A percentile compares a stretch with the other conserved stretches of the same genome.
Conservation (phyloP, 2,888 invertebrate genomes). For the Lamellibrachia satsuma region DNA sequence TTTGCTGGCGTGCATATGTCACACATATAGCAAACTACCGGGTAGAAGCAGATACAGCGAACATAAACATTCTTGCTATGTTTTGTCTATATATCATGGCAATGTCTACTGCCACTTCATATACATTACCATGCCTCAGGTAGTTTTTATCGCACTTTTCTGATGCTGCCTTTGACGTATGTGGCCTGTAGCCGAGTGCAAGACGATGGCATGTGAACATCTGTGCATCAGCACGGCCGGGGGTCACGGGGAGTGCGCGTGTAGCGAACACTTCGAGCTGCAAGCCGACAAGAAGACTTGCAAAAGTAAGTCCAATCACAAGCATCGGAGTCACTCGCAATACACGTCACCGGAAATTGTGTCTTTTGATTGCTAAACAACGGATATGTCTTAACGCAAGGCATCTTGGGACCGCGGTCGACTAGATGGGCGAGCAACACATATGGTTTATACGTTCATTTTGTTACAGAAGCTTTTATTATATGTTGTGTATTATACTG, state of each 20-base stretch:
- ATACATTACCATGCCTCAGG: background rate
- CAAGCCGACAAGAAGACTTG: slow-evolving; percentile 25
- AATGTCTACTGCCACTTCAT: background rate
- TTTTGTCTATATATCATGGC: background rate
- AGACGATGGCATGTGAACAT: slow-evolving; percentile 35
- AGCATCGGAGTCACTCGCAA: no score
- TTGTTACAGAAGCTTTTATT: no score
- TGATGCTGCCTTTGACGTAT: background rate
- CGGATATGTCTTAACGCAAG: no score
- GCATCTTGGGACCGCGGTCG: no score
- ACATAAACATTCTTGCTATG: background rate
- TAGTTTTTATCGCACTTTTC: background rate
- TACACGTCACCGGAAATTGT: no score
- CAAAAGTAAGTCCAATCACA: slow-evolving; percentile 22
- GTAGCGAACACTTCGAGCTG: slow-evolving; percentile 32
- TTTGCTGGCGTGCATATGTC: background rate
- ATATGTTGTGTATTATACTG: no score
- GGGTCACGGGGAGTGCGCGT: slow-evolving; percentile 33
- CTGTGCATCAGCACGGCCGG: slow-evolving; percentile 36
- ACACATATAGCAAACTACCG: background rate
- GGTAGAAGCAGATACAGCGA: background rate
- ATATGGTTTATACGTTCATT: no score
- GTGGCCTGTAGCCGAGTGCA: slow-evolving; percentile 34
- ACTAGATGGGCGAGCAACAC: no score
- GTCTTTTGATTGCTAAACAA: no score